Evolutionary conservation across 2,113 vertebrate genomes (phyloP).

Genomic region (Odontesthes bonariensis): DNA sequence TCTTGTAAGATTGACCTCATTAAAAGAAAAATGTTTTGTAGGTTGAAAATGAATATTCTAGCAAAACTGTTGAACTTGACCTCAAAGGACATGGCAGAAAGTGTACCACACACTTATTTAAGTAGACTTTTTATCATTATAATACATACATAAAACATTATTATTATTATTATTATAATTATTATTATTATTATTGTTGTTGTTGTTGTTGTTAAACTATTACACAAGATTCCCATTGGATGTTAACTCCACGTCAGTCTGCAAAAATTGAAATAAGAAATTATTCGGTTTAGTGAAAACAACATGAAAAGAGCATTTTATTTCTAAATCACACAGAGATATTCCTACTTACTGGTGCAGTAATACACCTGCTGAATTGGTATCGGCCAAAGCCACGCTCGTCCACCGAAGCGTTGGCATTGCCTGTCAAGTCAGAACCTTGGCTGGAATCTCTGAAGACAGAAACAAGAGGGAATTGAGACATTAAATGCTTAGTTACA

Average conservation of each 20-base stretch:
- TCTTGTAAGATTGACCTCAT: neutral
- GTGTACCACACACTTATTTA: neutral
- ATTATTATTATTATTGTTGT: constrained; percentile 5
- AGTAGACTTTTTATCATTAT: neutral
- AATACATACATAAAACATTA: constrained; percentile 1
- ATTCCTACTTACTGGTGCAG: constrained; percentile 33
- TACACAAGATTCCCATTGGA: neutral
- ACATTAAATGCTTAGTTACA: constrained; percentile 18
- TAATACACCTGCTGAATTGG: neutral
- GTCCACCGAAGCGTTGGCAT: constrained; percentile 29
- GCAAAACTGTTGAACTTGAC: constrained; percentile 13
- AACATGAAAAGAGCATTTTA: neutral
- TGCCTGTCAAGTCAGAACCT: constrained; percentile 9
- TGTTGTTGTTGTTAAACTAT: neutral
- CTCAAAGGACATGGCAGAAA: constrained; percentile 30
- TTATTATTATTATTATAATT: neutral
- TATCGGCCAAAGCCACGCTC: neutral
- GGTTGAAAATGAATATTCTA: neutral
- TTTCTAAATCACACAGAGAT: neutral
- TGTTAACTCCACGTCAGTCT: constrained; percentile 60
- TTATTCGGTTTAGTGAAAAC: neutral
- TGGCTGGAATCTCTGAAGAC: constrained; percentile 38
- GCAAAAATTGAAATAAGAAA: constrained; percentile 10
- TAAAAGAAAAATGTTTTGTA: neutral
- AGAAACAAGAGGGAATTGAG: constrained; percentile 41